Base-by-base conservation (phyloP, 2,888 invertebrate species). In the Orchesellides sinensis region DNA sequence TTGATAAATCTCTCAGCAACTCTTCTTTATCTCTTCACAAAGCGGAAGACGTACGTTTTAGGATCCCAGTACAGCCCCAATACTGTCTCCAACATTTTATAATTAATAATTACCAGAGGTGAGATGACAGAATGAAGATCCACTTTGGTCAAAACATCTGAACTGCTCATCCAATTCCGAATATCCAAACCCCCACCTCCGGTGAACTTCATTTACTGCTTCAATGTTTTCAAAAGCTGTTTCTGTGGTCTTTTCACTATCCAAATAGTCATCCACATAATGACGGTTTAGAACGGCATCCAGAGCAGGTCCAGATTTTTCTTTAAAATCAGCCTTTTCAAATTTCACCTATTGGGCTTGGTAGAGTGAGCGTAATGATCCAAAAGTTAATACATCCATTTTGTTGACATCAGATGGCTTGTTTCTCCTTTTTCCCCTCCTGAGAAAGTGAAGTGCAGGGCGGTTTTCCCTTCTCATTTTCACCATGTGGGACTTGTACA, bases 401-500 rank as follows among this genome's bases (percentile, higher is more conserved):
- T 29, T 2, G 21, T 61, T 73, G 0, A 77, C 65, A 6, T 70
- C 54, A 0, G 70, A 72, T 2, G 12, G 1, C 14, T 12, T 8
- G 12, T 0, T 35, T 21, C 35, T n/a, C 6, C 66, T 49, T 19
- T 3, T 69, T 12, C 23, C 74, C 32, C 72, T 63, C 72, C 82
- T 82, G 0, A 85, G 32, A 40, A 84, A 83, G 0, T 79, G 63
- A 14, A 74, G 75, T 1, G 59, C 29, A 14, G 32, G 40, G 0
- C 14, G 25, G 35, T 85, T 82, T 63, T 82, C 75, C 2, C 45
- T 10, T 3, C 75, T 14, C 5, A 85, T 59, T 0, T 23, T 21
- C 0, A 84, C 74, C 5, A 52, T 75, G 52, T 83, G 80, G n/a
- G 78, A 83, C 81, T 84, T 83, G 0, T 83, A 84, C 6, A 25